Base-by-base conservation (phyloP, 2,888 invertebrate species). In the Ditylenchus weischeri region DNA sequence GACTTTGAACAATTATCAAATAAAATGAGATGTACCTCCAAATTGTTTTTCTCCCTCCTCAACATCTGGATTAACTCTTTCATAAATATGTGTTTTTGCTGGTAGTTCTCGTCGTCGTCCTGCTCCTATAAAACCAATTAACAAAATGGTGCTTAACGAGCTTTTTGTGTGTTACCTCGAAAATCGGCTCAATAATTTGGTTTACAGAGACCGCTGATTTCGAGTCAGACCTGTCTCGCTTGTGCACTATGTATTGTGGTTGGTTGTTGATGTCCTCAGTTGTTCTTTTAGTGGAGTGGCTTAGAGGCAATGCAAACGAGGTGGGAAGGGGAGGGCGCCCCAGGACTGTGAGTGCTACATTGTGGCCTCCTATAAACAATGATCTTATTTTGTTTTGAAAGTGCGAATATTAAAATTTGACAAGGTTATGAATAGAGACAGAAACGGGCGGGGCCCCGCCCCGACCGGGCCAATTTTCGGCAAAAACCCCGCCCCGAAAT, bases 301-400 rank as follows among this genome's bases (percentile, higher is more conserved):
- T 54, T 18, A 54, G n/a, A 54, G 54, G 54, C 54, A 54, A 7
- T 11, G 54, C 54, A 54, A 54, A 54, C 23, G 54, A 54, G 21
- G n/a, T 54, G 11, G 54, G 54, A 8, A 29, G 23, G 13, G 54
- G 54, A 54, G 54, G 29, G 11, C 54, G 76, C 29, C 81, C 79
- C 36, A 80, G 71, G 59, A 81, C 71, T 10, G 81, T 81, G 58
- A 81, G 65, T 23, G 73, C 79, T 21, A 80, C 76, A 62, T 76
- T 79, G 38, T 76, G 78, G 10, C 79, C 80, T 50, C 73, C 80
- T 80, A 62, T 64, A 79, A n/a, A 36, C 7, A 64, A 61, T 54
- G 1, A 35, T 19, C 36, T 0, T 21, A 18, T 13, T 50, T 50
- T 64, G 19, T 23, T 43, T 43, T 3, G 8, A 43, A 15, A 2